phyloP scores from a whole-genome alignment of 2,113 vertebrate species.

The Dolichallabes microphthalmus region DNA sequence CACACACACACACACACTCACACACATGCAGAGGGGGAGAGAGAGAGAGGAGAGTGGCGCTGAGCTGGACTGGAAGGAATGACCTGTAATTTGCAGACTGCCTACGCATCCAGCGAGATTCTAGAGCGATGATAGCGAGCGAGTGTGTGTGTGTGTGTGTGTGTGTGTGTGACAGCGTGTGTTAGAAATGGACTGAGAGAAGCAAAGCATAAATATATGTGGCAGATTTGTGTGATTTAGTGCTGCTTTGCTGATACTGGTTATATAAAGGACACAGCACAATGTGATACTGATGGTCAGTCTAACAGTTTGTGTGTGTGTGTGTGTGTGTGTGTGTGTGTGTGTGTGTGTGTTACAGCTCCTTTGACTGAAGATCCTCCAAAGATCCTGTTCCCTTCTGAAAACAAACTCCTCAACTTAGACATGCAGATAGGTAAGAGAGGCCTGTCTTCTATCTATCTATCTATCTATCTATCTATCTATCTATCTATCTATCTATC shows the following conservation, averaged over 20 bases:
- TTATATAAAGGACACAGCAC: neutral
- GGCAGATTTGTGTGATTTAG: slow-evolving; percentile 1
- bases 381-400: slow-evolving; percentile 57
- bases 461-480: slow-evolving; percentile 13
- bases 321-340: slow-evolving; percentile 29
- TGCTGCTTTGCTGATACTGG: neutral
- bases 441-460: neutral
- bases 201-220: slow-evolving; percentile 25
- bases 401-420: slow-evolving; percentile 53
- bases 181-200: slow-evolving; percentile 23
- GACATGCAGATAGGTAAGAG: slow-evolving; percentile 56
- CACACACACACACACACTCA: too few relatives aligned
- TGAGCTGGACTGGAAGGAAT: slow-evolving; percentile 40
- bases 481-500: slow-evolving; percentile 11
- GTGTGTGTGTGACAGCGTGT: neutral
- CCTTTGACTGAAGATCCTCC: slow-evolving; percentile 66
- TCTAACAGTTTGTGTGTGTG: slow-evolving; percentile 33
- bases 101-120: slow-evolving; percentile 40
- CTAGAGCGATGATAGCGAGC: neutral
- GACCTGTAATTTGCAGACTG: slow-evolving; percentile 49
- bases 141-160: slow-evolving; percentile 9
- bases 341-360: slow-evolving; percentile 61
- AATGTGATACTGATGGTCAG: slow-evolving; percentile 16
- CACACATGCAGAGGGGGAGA: slow-evolving; percentile 51
- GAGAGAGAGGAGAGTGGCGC: slow-evolving; percentile 24